Percentiles rank a stretch among this genome's conserved stretches.
Conservation (phyloP, 1,140 invertebrate genomes). For the Hestina assimilis region DNA sequence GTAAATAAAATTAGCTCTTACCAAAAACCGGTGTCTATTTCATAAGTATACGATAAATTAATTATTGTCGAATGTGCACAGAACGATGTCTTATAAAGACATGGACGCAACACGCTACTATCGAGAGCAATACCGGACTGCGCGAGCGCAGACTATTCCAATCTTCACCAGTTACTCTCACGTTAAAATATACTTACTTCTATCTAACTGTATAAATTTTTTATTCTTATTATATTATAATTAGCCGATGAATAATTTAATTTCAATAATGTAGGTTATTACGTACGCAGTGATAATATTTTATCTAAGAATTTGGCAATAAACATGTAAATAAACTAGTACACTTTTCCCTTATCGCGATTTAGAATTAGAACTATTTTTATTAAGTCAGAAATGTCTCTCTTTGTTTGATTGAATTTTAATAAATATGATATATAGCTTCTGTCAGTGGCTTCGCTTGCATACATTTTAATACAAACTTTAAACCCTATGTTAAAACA, state of each 20-base stretch:
- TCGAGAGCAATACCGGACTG: slow-evolving; percentile 28
- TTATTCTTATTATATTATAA: background rate
- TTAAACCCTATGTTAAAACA: too few species aligned
- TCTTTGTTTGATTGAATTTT: too few species aligned
- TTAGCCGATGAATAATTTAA: too few species aligned
- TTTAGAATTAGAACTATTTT: background rate
- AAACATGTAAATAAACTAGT: slow-evolving; percentile 13
- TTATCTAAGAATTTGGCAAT: slow-evolving; percentile 16
- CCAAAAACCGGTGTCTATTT: slow-evolving; percentile 14
- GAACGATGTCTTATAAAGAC: slow-evolving; percentile 1
- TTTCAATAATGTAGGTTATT: too few species aligned
- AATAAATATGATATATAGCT: too few species aligned
- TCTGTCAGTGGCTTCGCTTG: too few species aligned
- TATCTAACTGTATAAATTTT: background rate
- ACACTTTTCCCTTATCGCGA: slow-evolving; percentile 11
- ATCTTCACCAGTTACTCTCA: slow-evolving; percentile 10
- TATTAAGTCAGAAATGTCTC: too few species aligned
- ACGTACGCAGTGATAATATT: slow-evolving; percentile 21
- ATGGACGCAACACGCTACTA: slow-evolving; percentile 27
- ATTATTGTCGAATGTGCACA: background rate
- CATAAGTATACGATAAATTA: slow-evolving; percentile 15
- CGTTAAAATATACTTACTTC: background rate
- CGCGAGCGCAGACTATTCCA: slow-evolving; percentile 18
- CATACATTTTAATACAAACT: too few species aligned
- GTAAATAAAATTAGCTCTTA: slow-evolving; percentile 9